These are phyloP conservation scores for Cyprinodon tularosa DNA, from an alignment of 2,113 vertebrate species.

Conservation along the genomic window DNA sequence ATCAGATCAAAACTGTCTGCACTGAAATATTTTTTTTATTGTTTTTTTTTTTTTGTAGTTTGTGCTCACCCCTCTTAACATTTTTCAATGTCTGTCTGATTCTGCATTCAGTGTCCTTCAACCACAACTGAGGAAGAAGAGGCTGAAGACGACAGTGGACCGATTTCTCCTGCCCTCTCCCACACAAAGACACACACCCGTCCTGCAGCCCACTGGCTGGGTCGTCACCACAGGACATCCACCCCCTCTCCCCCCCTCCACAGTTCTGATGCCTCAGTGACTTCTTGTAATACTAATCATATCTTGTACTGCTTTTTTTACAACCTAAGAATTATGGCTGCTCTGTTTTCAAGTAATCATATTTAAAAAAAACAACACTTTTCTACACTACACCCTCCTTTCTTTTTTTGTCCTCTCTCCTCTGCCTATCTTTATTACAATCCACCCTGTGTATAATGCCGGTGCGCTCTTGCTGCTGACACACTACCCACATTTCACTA, in stretches of 20 bases:
- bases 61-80: not conserved
- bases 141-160: conserved; percentile 66
- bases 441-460: conserved; percentile 15
- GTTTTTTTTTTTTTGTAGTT: not conserved
- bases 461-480: conserved; percentile 43
- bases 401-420: conserved; percentile 11
- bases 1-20: not conserved
- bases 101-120: conserved; percentile 51
- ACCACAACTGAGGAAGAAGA: conserved; percentile 62
- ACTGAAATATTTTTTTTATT: not conserved
- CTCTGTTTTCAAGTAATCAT: conserved; percentile 62
- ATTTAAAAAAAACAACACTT: conserved; percentile 60
- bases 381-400: conserved; percentile 74
- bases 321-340: conserved; percentile 54
- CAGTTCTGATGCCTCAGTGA: conserved; percentile 74
- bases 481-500: conserved; percentile 43
- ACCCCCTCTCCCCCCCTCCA: conserved; percentile 39
- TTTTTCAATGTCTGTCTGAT: not conserved
- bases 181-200: conserved; percentile 40
- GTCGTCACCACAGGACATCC: conserved; percentile 64
- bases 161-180: conserved; percentile 38
- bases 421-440: conserved; percentile 26
- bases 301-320: conserved; percentile 64
- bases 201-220: conserved; percentile 76
- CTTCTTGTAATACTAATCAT: conserved; percentile 75